Evolutionary conservation across 2,797 vertebrate species (phyloP).

Genomic region (Heliangelus exortis): DNA sequence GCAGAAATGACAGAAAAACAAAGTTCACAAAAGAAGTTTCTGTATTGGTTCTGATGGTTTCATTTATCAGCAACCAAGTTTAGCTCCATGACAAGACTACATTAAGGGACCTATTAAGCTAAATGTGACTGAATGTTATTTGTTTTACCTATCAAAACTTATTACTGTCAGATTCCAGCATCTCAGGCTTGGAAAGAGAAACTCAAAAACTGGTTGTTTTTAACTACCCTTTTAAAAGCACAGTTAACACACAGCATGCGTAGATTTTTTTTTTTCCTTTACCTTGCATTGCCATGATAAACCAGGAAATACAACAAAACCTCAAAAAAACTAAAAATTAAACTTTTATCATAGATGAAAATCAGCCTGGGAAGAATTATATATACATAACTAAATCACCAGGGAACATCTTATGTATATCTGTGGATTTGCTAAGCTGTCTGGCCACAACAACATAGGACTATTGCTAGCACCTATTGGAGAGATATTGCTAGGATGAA

Average conservation of each 20-base stretch:
- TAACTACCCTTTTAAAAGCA: not conserved
- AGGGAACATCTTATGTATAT: not conserved
- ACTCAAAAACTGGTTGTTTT: not conserved
- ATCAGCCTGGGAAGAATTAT: not conserved
- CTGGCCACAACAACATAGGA: not conserved
- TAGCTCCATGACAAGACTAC: not conserved
- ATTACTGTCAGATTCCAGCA: slow-evolving; percentile 25
- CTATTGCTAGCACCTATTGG: not conserved
- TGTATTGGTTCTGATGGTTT: not conserved
- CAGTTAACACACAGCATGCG: not conserved
- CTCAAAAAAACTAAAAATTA: not conserved
- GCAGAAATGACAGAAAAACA: slow-evolving; percentile 1
- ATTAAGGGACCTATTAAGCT: not conserved
- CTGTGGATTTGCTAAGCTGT: not conserved
- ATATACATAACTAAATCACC: not conserved
- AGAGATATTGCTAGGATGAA: not conserved
- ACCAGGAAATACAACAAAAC: not conserved
- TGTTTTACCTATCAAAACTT: slow-evolving; percentile 22
- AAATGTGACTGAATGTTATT: slow-evolving; percentile 12
- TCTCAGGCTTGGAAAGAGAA: not conserved
- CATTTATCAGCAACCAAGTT: slow-evolving; percentile 20
- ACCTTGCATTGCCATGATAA: not conserved
- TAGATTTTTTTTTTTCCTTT: not conserved
- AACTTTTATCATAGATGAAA: not conserved
- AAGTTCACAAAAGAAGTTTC: not conserved